Base-by-base conservation (phyloP, 2,113 vertebrate species). In the Eidolon helvum region DNA sequence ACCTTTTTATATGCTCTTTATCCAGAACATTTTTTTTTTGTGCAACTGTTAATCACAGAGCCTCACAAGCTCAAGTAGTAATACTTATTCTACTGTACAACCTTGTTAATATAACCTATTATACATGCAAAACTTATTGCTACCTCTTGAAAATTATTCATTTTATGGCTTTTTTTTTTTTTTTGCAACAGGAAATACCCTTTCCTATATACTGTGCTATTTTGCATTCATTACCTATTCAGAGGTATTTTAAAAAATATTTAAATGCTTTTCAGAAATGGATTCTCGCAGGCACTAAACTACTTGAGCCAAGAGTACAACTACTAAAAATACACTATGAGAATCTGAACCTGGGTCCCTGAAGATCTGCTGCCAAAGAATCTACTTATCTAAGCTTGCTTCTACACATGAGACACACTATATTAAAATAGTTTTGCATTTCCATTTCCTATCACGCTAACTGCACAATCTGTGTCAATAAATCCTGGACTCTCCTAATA, bases 111-210 rank as follows among this genome's bases (percentile, higher is more conserved):
- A 96, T 96, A 98, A 97, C 97, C 98, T 98, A 98, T 98, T 99
- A 99, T 97, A 99, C 99, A 99, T 99, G 99, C 99, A 99, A 98
- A 99, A 99, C 98, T 99, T 99, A 99, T 99, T 99, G 99, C 99
- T 99, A 99, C 99, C 97, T 98, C 98, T 97, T 98, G 16, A 97
- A 97, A 95, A 93, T 80, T 98, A 99, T 99, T 99, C 98, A 98
- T 98, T 97, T 98, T 99, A 99, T 99, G 99, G 99, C 99, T 99
- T 99, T 98, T 97, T 94, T 71, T 90, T 91, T 80, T 75, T 93
- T 98, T 99, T 98, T 99, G 98, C 98, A 99, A 98, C 91, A 98
- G 98, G 98, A 98, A 98, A 98, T 98, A 97, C 43, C 35, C 72
- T 97, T 97, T 93, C 98, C 98, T 99, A 99, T 98, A 98, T 98